These are phyloP conservation scores for Drosophila virilis DNA, from an alignment of 1,140 invertebrate species.

Conservation along the genomic window DNA sequence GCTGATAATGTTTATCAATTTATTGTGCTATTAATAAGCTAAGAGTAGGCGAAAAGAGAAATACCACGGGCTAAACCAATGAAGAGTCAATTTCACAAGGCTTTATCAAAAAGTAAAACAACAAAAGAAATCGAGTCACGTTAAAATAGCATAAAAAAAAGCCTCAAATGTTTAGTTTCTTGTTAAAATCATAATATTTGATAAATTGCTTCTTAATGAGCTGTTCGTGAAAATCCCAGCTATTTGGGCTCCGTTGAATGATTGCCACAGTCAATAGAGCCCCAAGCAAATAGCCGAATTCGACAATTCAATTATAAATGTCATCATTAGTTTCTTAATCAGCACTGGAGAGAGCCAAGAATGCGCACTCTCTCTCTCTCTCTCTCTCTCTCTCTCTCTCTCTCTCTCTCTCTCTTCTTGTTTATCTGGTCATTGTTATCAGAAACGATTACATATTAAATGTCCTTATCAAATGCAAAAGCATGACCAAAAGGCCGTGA, in stretches of 20 bases:
- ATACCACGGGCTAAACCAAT: neutral
- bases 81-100: conserved; percentile 17
- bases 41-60: conserved; percentile 25
- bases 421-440: neutral
- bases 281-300: neutral
- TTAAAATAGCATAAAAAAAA: neutral
- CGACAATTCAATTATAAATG: conserved; percentile 11
- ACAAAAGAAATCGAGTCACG: neutral
- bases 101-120: neutral
- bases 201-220: neutral
- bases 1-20: conserved; percentile 45
- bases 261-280: neutral
- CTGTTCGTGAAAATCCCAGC: neutral
- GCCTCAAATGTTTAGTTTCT: neutral
- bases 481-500: neutral
- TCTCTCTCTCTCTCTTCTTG: neutral
- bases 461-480: conserved; percentile 11
- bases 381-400: neutral
- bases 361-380: neutral
- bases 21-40: conserved; percentile 36
- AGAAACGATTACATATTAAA: conserved; percentile 7
- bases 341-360: neutral
- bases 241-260: neutral
- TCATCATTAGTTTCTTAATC: conserved; percentile 26
- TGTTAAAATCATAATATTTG: neutral